Evolutionary conservation across 2,797 vertebrate genomes (phyloP).

Genomic region (Morus bassanus): DNA sequence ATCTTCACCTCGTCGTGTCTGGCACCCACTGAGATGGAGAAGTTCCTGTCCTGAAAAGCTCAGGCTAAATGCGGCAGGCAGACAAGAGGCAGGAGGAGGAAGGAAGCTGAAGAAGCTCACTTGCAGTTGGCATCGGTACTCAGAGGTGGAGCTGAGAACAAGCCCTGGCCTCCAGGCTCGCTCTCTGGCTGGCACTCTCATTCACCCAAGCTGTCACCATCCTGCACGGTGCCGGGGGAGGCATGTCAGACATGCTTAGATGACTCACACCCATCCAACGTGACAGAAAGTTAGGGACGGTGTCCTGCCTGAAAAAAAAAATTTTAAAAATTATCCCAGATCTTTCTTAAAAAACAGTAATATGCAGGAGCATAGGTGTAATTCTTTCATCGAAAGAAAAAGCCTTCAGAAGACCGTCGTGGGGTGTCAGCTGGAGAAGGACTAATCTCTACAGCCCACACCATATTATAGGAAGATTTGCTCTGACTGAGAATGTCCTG

Average conservation of each 20-base stretch:
- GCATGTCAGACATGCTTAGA: accelerated
- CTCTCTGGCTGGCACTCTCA: neutral
- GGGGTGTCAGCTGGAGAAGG: neutral
- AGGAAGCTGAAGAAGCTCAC: neutral
- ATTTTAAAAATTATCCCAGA: neutral
- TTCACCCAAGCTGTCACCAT: neutral
- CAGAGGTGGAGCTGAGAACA: neutral
- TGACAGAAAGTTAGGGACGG: neutral
- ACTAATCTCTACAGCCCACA: neutral
- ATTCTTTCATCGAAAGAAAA: neutral
- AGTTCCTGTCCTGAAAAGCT: neutral
- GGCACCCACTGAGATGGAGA: neutral
- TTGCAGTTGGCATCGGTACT: neutral
- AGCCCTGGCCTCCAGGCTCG: neutral
- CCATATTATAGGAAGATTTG: accelerated
- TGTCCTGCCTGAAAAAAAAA: neutral
- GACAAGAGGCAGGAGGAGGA: neutral
- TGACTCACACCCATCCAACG: neutral
- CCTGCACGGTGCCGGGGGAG: neutral
- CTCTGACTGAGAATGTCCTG: neutral
- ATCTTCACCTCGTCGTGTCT: neutral
- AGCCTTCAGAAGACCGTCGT: neutral
- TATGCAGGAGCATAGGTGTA: accelerated
- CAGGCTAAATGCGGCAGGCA: neutral
- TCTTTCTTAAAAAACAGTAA: neutral